Evolutionary conservation across 2,113 vertebrate genomes (phyloP).

Genomic region (Podarcis muralis): DNA sequence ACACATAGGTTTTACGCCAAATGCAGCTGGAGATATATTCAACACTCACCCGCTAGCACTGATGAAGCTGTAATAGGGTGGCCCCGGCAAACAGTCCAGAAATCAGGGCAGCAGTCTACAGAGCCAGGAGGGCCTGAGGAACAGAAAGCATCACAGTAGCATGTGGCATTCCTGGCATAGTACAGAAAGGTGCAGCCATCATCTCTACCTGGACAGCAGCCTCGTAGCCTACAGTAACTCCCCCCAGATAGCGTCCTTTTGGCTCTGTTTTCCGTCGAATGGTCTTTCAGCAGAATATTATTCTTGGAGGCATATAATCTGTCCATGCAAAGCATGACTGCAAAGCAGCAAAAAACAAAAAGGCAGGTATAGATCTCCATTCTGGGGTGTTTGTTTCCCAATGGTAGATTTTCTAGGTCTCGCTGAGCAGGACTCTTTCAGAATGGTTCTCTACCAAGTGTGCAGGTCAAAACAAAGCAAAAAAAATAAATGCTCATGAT

Average conservation of each 20-base stretch:
- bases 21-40: background rate
- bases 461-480: background rate
- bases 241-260: slow-evolving; percentile 68
- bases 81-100: slow-evolving; percentile 69
- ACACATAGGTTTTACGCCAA: background rate
- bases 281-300: slow-evolving; percentile 1
- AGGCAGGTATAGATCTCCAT: slow-evolving; percentile 65
- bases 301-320: slow-evolving; percentile 37
- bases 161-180: slow-evolving; percentile 67
- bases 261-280: slow-evolving; percentile 50
- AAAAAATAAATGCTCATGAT: background rate
- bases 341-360: slow-evolving; percentile 63
- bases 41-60: slow-evolving; percentile 60
- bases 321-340: slow-evolving; percentile 50
- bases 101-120: slow-evolving; percentile 79
- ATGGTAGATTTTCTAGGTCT: background rate
- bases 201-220: slow-evolving; percentile 78
- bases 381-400: slow-evolving; percentile 11
- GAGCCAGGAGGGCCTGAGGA: slow-evolving; percentile 47
- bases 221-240: slow-evolving; percentile 68
- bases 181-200: slow-evolving; percentile 71
- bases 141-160: slow-evolving; percentile 81
- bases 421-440: background rate
- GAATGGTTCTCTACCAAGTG: background rate
- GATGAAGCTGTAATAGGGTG: slow-evolving; percentile 10